phyloP scores from a whole-genome alignment of 2,888 invertebrate genomes.

The Phyllotreta striolata region DNA sequence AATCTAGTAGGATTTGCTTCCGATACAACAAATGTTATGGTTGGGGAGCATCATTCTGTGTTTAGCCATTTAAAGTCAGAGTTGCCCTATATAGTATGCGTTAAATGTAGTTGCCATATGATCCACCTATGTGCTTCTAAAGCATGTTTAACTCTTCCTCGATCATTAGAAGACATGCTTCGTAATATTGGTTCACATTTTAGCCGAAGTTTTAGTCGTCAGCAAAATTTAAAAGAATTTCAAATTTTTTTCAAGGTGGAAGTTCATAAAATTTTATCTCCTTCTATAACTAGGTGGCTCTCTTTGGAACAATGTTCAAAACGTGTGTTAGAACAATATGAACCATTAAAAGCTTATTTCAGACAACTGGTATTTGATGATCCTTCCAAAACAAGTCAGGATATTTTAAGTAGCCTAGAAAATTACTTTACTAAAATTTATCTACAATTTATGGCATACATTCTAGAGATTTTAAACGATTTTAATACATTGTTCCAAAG shows the following conservation, averaged over 20 bases:
- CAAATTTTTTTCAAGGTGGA: conserved; percentile 51
- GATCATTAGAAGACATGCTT: conserved; percentile 45
- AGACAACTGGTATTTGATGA: conserved; percentile 16
- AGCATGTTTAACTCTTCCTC: conserved; percentile 53
- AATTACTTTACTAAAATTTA: conserved; percentile 12
- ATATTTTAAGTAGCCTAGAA: neutral
- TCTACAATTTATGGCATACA: conserved; percentile 3
- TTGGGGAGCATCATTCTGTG: conserved; percentile 26
- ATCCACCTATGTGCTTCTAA: conserved; percentile 51
- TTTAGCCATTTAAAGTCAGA: conserved; percentile 25
- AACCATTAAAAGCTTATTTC: conserved; percentile 49
- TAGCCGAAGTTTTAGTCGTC: conserved; percentile 37
- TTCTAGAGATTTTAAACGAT: conserved; percentile 8
- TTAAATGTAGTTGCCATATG: conserved; percentile 55
- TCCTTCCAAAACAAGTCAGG: conserved; percentile 6
- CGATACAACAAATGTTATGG: conserved; percentile 34
- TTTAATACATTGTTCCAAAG: conserved; percentile 18
- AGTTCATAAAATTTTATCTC: conserved; percentile 50
- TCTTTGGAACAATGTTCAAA: conserved; percentile 53
- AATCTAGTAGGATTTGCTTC: conserved; percentile 32
- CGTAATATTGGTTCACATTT: conserved; percentile 48
- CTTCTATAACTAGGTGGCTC: conserved; percentile 50
- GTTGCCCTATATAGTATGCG: conserved; percentile 44
- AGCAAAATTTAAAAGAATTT: conserved; percentile 48
- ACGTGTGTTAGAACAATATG: conserved; percentile 53